Evolutionary conservation across 2,888 invertebrate genomes (phyloP).

Genomic region (Meiosimyza platycephala): DNA sequence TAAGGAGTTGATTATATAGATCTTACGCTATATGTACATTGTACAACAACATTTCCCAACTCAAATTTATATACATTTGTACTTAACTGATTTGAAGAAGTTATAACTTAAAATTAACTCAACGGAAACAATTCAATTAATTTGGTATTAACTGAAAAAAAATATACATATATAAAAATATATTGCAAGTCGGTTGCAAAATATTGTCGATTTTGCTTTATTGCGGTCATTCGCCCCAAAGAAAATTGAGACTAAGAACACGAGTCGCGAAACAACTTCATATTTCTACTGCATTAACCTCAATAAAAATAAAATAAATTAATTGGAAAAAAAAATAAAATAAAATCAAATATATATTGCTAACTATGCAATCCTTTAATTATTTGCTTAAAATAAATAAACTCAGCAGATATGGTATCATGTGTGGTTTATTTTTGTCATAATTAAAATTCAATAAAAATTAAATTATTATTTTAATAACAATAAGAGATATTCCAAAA

Average conservation of each 20-base stretch:
- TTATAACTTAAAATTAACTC: neutral
- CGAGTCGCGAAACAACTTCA: neutral
- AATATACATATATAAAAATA: neutral
- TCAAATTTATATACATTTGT: neutral
- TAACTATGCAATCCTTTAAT: conserved; percentile 4
- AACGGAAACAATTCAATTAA: neutral
- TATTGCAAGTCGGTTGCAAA: conserved; percentile 18
- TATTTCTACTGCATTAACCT: conserved; percentile 22
- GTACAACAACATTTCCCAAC: neutral
- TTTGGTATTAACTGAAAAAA: neutral
- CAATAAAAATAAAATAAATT: conserved; percentile 14
- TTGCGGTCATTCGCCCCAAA: conserved; percentile 26
- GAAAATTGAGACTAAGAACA: conserved; percentile 12
- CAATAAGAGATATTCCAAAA: too few species aligned
- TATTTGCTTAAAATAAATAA: conserved; percentile 1
- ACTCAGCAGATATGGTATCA: conserved; percentile 15
- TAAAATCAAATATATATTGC: conserved; percentile 24
- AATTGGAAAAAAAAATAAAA: conserved; percentile 16
- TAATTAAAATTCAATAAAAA: too few species aligned
- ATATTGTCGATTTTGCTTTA: conserved; percentile 13
- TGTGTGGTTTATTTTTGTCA: too few species aligned
- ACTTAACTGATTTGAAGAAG: neutral
- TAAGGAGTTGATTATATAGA: too few species aligned
- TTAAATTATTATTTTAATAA: too few species aligned
- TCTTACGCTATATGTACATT: too few species aligned